Evolutionary conservation across 1,140 invertebrate genomes (phyloP).

Genomic region (Holcopasites calliopsidis): DNA sequence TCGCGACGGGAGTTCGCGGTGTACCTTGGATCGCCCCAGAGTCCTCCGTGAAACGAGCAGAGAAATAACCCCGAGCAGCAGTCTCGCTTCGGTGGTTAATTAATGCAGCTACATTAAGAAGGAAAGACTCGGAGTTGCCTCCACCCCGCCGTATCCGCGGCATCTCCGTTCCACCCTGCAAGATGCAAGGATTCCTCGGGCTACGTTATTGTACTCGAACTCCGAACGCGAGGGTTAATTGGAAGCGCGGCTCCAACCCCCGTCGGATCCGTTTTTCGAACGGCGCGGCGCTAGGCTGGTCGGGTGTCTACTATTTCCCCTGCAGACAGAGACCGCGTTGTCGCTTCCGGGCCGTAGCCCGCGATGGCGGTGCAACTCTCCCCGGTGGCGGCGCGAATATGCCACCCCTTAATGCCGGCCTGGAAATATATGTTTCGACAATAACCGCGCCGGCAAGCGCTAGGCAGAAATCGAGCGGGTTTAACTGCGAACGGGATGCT

Average conservation of each 20-base stretch:
- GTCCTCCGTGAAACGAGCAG: conserved; percentile 26
- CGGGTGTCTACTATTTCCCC: conserved; percentile 34
- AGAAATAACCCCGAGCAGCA: conserved; percentile 58
- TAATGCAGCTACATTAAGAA: conserved; percentile 67
- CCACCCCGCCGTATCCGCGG: conserved; percentile 8
- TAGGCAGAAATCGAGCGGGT: conserved; percentile 26
- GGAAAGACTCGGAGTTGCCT: conserved; percentile 25
- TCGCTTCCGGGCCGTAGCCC: background rate
- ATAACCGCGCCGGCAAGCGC: conserved; percentile 36
- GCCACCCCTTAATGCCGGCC: conserved; percentile 60
- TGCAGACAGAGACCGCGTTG: background rate
- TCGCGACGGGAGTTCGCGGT: conserved; percentile 4
- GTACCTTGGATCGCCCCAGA: conserved; percentile 32
- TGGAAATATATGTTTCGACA: conserved; percentile 46
- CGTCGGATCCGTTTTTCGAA: conserved; percentile 40
- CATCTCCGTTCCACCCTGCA: background rate
- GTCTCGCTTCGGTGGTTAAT: conserved; percentile 63
- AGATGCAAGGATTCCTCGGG: conserved; percentile 38
- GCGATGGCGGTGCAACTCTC: no score
- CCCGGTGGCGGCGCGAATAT: conserved; percentile 12
- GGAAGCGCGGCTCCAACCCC: conserved; percentile 59
- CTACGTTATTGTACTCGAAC: conserved; percentile 62
- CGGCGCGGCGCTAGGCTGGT: conserved; percentile 33
- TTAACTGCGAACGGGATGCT: conserved; percentile 8
- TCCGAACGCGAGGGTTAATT: conserved; percentile 65